Evolutionary conservation across 2,888 invertebrate species (phyloP), one percentile per base, ranked within the genome.

Genomic region (Acronicta alni): DNA sequence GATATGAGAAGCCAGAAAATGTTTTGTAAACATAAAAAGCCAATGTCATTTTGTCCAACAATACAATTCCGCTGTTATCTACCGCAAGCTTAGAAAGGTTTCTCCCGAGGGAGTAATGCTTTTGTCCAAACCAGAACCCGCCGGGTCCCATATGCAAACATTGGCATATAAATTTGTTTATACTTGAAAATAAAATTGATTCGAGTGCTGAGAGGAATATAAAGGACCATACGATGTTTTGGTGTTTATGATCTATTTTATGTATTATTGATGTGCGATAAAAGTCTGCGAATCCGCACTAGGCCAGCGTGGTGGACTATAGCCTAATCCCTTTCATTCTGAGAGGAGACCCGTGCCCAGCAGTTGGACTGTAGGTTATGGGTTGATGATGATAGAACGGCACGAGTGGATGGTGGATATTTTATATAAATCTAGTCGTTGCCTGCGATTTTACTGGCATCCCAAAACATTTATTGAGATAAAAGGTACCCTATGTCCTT

Each of bases 21-120:
- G 15, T 20, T 20, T 9, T 15, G 9, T 12, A 32, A 32, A 14
- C 14, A 12, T 3, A 69, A 55, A 45, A 45, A 37, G 14, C 6
- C 32, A 5, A 48, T 45, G 6, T 53, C 41, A 7, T 58, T 53
- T 66, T 42, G n/a, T 45, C 17, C 35, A 30, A 38, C 37, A 57
- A 48, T 26, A 59, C 59, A 55, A 54, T 51, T 15, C 20, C 41
- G 9, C 20, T 37, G 49, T 66, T 64, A 57, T 60, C 45, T 49
- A 16, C 51, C 57, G 32, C 54, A 60, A 52, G 56, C 51, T 60
- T 45, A 47, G 58, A 75, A 79, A 79, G 78, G 78, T 78, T 60
- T 61, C 38, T 75, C 83, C 79, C 85, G 45, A 32, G 79, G 74
- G 82, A 54, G 64, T 66, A 74, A 65, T 82, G 56, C 59, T 75